phyloP scores from a whole-genome alignment of 2,797 vertebrate species.

The Crocidura indochinensis region DNA sequence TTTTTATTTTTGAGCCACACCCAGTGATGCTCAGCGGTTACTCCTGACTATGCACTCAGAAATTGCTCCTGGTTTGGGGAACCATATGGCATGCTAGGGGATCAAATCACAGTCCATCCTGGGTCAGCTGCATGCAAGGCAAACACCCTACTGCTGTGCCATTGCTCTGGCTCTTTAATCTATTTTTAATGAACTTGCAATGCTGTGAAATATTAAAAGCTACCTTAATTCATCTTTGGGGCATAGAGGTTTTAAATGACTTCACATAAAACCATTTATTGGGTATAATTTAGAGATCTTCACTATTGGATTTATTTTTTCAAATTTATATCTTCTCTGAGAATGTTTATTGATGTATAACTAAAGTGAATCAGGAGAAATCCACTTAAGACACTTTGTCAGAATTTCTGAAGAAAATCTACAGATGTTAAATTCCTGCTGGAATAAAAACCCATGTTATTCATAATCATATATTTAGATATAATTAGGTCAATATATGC shows the following conservation, averaged over 20 bases:
- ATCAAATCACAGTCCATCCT: too few relatives aligned
- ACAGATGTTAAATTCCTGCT: constrained; percentile 37
- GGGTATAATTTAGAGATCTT: constrained; percentile 27
- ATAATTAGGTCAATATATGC: constrained; percentile 54
- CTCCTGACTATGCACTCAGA: too few relatives aligned
- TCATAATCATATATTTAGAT: constrained; percentile 71
- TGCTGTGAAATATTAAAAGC: not conserved
- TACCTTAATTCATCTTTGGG: constrained; percentile 6
- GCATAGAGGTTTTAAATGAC: not conserved
- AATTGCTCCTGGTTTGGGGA: too few relatives aligned
- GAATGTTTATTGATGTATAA: not conserved
- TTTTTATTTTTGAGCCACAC: too few relatives aligned
- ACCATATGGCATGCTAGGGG: too few relatives aligned
- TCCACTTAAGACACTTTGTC: constrained; percentile 19
- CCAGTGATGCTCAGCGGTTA: too few relatives aligned
- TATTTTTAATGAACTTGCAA: not conserved
- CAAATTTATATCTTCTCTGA: constrained; percentile 32
- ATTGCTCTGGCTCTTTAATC: not conserved
- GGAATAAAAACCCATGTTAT: constrained; percentile 49
- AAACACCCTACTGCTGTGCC: too few relatives aligned
- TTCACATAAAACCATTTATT: not conserved
- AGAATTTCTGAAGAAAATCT: constrained; percentile 52
- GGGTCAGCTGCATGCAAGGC: too few relatives aligned
- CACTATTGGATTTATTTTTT: not conserved
- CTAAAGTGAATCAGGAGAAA: constrained; percentile 31